phyloP scores from a whole-genome alignment of 2,888 invertebrate genomes.

The Acronicta psi region DNA sequence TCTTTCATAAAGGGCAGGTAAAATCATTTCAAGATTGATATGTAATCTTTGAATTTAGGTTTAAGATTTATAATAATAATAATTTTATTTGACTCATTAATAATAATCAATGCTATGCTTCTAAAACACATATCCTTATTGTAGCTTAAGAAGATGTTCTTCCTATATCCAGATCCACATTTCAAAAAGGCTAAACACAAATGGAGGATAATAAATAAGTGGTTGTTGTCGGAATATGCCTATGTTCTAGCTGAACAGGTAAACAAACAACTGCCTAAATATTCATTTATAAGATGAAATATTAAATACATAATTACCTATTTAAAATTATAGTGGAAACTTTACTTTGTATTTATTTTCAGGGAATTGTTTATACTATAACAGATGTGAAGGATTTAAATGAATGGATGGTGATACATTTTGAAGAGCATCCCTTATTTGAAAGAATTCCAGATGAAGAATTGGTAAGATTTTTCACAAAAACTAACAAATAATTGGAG shows the following conservation, averaged over 20 bases:
- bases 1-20: conserved; percentile 97
- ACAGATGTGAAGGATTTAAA: conserved; percentile 99
- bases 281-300: too few species aligned
- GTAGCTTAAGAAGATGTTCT: conserved; percentile 98
- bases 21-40: conserved; percentile 3
- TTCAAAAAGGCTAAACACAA: conserved; percentile 99
- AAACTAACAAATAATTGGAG: too few species aligned
- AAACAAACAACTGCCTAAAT: conserved; percentile 46
- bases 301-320: too few species aligned
- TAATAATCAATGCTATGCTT: background rate
- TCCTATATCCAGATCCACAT: conserved; percentile 99
- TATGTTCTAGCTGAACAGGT: conserved; percentile 96
- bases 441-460: conserved; percentile 92
- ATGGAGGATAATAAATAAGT: conserved; percentile 99
- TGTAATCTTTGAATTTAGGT: too few species aligned
- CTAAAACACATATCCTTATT: conserved; percentile 61
- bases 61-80: too few species aligned
- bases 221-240: conserved; percentile 98
- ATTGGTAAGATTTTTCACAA: conserved; percentile 88
- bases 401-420: conserved; percentile 98
- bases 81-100: background rate
- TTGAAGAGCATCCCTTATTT: conserved; percentile 97
- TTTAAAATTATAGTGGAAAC: background rate
- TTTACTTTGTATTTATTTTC: conserved; percentile 34
- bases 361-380: conserved; percentile 98